Evolutionary conservation across 2,113 vertebrate genomes (phyloP).

Genomic region (Rhinoptilus africanus): DNA sequence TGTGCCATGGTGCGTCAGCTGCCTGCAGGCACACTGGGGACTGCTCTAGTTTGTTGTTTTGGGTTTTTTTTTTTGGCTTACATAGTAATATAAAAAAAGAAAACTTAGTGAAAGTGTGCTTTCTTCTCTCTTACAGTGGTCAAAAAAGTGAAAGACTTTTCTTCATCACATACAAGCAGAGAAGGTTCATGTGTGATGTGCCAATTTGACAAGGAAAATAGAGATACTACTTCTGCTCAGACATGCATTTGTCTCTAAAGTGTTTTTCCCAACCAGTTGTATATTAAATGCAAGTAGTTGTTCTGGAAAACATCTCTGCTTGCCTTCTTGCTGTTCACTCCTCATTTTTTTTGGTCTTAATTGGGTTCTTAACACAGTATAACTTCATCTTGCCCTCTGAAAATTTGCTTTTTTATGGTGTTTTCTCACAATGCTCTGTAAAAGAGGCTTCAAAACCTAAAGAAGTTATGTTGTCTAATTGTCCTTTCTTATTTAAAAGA

Average conservation of each 20-base stretch:
- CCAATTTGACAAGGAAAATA: background rate
- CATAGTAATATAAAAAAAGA: background rate
- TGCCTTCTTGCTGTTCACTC: background rate
- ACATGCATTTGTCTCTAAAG: background rate
- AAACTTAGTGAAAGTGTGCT: background rate
- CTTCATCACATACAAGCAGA: fast-evolving
- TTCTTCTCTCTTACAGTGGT: background rate
- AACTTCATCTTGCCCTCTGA: background rate
- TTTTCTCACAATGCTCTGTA: background rate
- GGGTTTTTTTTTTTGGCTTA: background rate
- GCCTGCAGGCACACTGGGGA: background rate
- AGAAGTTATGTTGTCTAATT: fast-evolving
- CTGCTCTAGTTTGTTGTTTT: background rate
- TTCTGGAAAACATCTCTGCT: background rate
- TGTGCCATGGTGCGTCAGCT: background rate
- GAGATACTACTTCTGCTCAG: background rate
- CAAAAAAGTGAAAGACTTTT: background rate
- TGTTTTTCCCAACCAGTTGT: background rate
- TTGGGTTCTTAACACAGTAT: background rate
- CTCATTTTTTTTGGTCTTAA: fast-evolving
- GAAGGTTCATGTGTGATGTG: background rate
- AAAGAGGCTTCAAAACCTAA: background rate
- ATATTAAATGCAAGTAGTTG: background rate
- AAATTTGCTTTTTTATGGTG: background rate
- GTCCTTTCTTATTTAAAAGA: background rate